These are phyloP conservation scores for Dreissena rostriformis DNA, from an alignment of 1,140 invertebrate genomes.

Conservation along the genomic window DNA sequence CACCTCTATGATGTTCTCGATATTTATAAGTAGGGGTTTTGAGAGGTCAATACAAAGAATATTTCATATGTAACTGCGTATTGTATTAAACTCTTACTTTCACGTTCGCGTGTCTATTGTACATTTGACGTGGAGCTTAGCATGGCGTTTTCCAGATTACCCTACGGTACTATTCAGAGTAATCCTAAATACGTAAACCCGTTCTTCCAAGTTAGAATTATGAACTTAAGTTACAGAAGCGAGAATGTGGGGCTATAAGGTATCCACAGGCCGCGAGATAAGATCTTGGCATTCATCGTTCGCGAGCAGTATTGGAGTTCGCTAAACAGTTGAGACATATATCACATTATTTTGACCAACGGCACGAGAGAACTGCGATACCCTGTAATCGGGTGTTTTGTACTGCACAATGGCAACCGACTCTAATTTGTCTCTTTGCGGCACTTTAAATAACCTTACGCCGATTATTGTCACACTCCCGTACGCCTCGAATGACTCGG, in stretches of 20 bases:
- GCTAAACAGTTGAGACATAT: neutral
- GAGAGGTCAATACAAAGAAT: no score
- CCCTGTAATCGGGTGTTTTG: conserved; percentile 42
- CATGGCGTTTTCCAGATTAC: no score
- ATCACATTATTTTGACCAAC: neutral
- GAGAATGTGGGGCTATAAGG: neutral
- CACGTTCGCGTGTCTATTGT: no score
- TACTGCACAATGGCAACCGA: conserved; percentile 22
- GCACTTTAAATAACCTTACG: neutral
- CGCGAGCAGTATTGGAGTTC: neutral
- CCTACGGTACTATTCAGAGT: no score
- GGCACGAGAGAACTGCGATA: conserved; percentile 18
- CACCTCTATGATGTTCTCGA: no score
- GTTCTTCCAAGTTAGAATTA: no score
- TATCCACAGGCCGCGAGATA: neutral
- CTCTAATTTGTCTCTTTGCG: conserved; percentile 11
- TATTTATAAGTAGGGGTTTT: no score
- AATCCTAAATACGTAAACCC: no score
- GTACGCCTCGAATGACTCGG: conserved; percentile 7
- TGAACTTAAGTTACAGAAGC: no score
- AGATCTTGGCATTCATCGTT: neutral
- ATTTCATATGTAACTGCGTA: no score
- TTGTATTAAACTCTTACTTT: no score
- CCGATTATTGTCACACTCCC: conserved; percentile 24
- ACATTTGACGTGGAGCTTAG: no score